Base-by-base conservation (phyloP, 2,888 invertebrate genomes). In the Andrena flavipes region DNA sequence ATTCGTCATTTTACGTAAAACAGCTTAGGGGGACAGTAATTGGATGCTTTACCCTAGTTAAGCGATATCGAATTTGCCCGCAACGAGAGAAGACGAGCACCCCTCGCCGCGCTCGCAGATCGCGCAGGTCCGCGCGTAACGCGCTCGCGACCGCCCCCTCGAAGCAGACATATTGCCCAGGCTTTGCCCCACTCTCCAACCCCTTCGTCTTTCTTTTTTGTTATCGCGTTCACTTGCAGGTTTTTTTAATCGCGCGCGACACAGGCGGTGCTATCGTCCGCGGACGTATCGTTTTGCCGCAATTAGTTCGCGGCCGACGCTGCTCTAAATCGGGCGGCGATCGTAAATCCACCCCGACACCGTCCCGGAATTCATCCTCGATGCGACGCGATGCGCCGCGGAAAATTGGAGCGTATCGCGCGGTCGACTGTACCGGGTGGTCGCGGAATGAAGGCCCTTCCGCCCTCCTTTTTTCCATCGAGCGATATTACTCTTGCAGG, bases 321-420 rank as follows among this genome's bases (percentile, higher is more conserved):
- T 72, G 59, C 84, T 88, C 83, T 91, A 90, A 91, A 90, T 90
- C 87, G 85, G 80, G 88, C 87, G 69, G 73, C 87, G 89, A 89
- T 91, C 91, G 91, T 91, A 91, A 91, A 91, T 91, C 85, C 89
- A 85, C 82, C 84, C 74, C 85, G 91, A 88, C 90, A 87, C 79
- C 84, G 87, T 77, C 84, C 83, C 87, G 84, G 89, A 88, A 89
- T 90, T 87, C 87, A 87, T 88, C 80, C 84, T 77, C 85, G 88
- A 87, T 82, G 29, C 88, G 87, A 82, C 84, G 84, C 88, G 87
- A 82, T 84, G 84, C 84, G 79, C 86, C 86, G 69, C 86, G 85
- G 90, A 90, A 91, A 90, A 91, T 89, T 91, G 91, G 91, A 90
- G 90, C 90, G 87, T 87, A 89, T 87, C 87, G 83, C 77, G 65